Conservation (phyloP, 2,113 vertebrate genomes). For the Aphyosemion australe region DNA sequence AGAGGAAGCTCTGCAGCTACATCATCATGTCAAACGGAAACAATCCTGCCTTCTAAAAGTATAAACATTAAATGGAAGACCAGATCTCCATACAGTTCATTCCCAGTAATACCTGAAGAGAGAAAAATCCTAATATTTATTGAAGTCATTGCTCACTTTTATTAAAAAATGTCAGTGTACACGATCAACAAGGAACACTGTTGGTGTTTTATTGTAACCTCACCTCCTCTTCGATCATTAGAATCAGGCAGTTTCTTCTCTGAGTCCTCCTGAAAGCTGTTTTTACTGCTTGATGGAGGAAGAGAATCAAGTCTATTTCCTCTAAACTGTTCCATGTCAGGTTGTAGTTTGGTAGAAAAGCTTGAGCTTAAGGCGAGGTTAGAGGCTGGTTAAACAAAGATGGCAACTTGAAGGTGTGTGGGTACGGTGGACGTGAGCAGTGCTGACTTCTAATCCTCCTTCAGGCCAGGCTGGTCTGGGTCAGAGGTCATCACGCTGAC, state of each 20-base stretch:
- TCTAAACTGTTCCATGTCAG: conserved; percentile 1
- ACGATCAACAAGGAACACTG: conserved; percentile 24
- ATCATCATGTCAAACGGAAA: background rate
- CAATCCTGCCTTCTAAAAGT: background rate
- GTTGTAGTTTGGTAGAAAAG: background rate
- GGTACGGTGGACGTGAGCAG: background rate
- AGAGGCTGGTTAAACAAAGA: background rate
- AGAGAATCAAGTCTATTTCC: no score
- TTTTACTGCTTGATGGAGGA: background rate
- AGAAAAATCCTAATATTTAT: conserved; percentile 16
- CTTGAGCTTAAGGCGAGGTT: conserved; percentile 4
- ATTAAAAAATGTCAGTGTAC: background rate
- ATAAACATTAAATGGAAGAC: conserved; percentile 33
- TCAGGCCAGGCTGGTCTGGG: conserved; percentile 75
- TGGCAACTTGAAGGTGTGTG: conserved; percentile 13
- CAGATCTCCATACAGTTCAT: background rate
- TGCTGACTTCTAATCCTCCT: conserved; percentile 73
- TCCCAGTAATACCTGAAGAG: background rate
- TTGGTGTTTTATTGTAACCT: background rate
- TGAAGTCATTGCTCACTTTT: background rate
- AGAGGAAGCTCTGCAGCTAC: conserved; percentile 20
- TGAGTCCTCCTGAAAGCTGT: background rate
- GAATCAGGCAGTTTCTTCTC: background rate
- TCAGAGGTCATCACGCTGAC: conserved; percentile 44
- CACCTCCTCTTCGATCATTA: no score